A percentile compares a stretch with the other conserved stretches of the same genome.
These are phyloP conservation scores for Orchestia grillus DNA, from an alignment of 1,140 invertebrate species.

Conservation along the genomic window DNA sequence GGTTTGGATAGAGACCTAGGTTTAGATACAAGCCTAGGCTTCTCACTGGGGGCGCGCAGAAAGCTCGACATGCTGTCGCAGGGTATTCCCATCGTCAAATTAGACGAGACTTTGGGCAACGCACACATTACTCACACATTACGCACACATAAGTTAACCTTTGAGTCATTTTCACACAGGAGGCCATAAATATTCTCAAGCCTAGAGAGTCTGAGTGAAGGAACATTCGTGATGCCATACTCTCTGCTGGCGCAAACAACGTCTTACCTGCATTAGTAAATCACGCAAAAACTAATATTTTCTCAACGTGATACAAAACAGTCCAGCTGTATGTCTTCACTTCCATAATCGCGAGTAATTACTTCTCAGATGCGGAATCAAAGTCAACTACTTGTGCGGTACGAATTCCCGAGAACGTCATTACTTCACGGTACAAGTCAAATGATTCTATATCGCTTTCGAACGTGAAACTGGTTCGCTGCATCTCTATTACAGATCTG, in stretches of 20 bases:
- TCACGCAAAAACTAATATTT: background rate
- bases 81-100: no score
- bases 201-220: background rate
- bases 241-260: background rate
- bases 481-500: background rate
- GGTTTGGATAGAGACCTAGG: no score
- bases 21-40: no score
- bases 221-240: background rate
- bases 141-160: no score
- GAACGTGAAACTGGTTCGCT: background rate
- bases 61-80: no score
- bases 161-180: no score
- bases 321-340: background rate
- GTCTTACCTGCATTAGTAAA: background rate
- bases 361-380: background rate
- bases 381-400: background rate
- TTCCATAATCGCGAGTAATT: background rate
- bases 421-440: background rate
- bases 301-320: background rate
- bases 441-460: background rate
- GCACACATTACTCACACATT: no score
- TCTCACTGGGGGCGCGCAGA: no score
- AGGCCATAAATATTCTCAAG: background rate
- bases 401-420: background rate
- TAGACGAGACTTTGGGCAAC: no score